Conservation (phyloP, 2,888 invertebrate genomes). For the Bellardia bayeri region DNA sequence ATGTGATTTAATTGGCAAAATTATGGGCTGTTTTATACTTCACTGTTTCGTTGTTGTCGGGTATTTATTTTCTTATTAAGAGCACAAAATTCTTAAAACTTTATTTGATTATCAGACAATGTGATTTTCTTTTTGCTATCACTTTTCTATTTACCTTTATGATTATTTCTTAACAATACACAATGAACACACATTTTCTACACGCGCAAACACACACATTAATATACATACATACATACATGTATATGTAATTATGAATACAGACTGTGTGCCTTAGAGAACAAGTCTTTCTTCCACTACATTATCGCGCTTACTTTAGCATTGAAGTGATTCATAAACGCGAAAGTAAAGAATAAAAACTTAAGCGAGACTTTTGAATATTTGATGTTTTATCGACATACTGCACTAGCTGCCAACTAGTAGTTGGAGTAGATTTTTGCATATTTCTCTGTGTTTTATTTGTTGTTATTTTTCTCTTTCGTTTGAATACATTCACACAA, state of each 20-base stretch:
- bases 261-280: background rate
- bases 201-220: background rate
- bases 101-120: slow-evolving; percentile 3
- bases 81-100: slow-evolving; percentile 5
- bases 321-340: slow-evolving; percentile 63
- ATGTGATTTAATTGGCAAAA: slow-evolving; percentile 49
- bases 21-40: background rate
- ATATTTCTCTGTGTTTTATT: background rate
- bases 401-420: slow-evolving; percentile 46
- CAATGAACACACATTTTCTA: background rate
- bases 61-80: slow-evolving; percentile 13
- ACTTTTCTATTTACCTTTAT: slow-evolving; percentile 19
- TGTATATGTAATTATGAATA: background rate
- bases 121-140: background rate
- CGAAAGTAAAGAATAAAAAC: slow-evolving; percentile 25
- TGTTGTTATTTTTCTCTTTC: background rate
- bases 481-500: slow-evolving; percentile 24
- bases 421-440: slow-evolving; percentile 28
- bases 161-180: slow-evolving; percentile 22
- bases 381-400: slow-evolving; percentile 63
- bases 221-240: background rate
- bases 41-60: background rate
- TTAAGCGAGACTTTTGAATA: slow-evolving; percentile 61
- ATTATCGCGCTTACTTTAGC: slow-evolving; percentile 69
- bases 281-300: slow-evolving; percentile 55